Percentiles rank a stretch among this genome's conserved stretches.
These are phyloP conservation scores for Epinotia nisella DNA, from an alignment of 2,888 invertebrate genomes.

Conservation along the genomic window DNA sequence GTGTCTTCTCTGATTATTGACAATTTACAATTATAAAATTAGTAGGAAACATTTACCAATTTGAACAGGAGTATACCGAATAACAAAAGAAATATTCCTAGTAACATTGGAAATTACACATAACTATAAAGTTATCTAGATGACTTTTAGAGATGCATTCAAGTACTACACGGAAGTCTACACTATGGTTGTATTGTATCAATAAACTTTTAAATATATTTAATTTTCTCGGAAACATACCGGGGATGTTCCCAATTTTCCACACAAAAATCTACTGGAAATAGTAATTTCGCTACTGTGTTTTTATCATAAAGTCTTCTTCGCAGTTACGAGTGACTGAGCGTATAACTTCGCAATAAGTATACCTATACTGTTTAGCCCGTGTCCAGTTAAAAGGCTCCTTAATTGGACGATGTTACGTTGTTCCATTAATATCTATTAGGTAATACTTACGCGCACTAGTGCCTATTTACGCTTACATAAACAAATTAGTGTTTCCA, in stretches of 20 bases:
- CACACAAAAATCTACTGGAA: not conserved
- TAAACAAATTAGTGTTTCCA: slow-evolving; percentile 38
- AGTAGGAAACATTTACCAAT: no score
- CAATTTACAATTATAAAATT: no score
- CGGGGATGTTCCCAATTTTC: not conserved
- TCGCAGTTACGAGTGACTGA: not conserved
- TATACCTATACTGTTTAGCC: slow-evolving; percentile 21
- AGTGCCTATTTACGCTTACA: slow-evolving; percentile 31
- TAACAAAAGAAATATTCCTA: no score
- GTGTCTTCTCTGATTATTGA: no score
- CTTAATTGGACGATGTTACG: slow-evolving; percentile 36
- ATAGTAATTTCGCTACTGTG: not conserved
- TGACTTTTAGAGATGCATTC: no score
- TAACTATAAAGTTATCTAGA: no score
- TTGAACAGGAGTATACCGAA: no score
- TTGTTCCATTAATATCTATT: slow-evolving; percentile 37
- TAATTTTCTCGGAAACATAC: not conserved
- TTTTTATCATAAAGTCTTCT: not conserved
- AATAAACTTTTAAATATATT: no score
- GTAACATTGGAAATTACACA: no score
- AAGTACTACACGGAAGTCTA: no score
- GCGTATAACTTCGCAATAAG: not conserved
- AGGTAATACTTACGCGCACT: slow-evolving; percentile 23
- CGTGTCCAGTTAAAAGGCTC: slow-evolving; percentile 30
- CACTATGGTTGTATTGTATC: no score